phyloP scores from a whole-genome alignment of 2,888 invertebrate genomes.

The Bhutanitis thaidina region DNA sequence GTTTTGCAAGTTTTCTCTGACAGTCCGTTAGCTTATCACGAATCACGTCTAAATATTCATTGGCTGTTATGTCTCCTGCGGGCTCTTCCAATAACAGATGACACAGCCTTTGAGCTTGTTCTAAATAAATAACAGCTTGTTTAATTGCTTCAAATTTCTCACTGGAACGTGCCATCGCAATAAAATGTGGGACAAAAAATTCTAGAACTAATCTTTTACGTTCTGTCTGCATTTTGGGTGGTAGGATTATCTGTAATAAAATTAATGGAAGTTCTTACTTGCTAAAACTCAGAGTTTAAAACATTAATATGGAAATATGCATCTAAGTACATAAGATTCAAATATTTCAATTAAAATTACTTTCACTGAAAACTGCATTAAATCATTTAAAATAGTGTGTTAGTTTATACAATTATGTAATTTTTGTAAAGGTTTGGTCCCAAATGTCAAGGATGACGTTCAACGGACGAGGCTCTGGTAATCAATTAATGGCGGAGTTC shows the following conservation, averaged over 20 bases:
- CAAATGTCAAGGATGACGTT: too few relatives aligned
- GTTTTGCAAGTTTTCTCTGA: conserved; percentile 60
- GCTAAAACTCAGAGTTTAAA: too few relatives aligned
- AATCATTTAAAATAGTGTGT: too few relatives aligned
- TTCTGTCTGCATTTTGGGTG: conserved; percentile 75
- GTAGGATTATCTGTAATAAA: conserved; percentile 65
- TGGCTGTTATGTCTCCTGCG: conserved; percentile 74
- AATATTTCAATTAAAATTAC: too few relatives aligned
- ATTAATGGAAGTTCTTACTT: neutral
- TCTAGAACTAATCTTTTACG: conserved; percentile 82
- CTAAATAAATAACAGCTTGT: conserved; percentile 83
- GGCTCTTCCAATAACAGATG: conserved; percentile 80
- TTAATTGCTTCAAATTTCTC: conserved; percentile 80
- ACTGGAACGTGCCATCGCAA: conserved; percentile 84
- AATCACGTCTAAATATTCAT: conserved; percentile 77
- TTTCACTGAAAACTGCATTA: too few relatives aligned
- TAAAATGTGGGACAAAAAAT: conserved; percentile 86
- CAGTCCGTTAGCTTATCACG: conserved; percentile 70
- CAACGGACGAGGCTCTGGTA: too few relatives aligned
- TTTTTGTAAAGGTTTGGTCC: too few relatives aligned
- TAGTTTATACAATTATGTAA: too few relatives aligned
- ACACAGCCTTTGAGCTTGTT: conserved; percentile 84
- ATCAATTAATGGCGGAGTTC: too few relatives aligned
- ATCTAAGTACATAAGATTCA: too few relatives aligned
- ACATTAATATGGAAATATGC: too few relatives aligned